Base-by-base conservation (phyloP, 2,888 invertebrate genomes). In the Lacanobia wlatinum region DNA sequence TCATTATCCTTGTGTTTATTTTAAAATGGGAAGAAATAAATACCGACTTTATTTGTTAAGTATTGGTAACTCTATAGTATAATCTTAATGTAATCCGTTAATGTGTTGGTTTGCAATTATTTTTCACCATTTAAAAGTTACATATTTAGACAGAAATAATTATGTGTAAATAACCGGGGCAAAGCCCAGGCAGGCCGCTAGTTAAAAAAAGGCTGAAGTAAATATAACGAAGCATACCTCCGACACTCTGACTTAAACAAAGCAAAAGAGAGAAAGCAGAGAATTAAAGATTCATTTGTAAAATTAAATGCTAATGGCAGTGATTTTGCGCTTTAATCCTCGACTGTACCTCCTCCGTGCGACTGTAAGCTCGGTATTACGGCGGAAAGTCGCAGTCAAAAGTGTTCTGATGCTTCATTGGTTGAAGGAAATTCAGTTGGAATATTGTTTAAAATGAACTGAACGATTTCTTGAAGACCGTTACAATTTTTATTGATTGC, bases 241-340 rank as follows among this genome's bases (percentile, higher is more conserved):
- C 80, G 52, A 55, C 53, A 55, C 64, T 48, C 43, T 56, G 59
- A 63, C 61, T 77, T 59, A 48, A 67, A 70, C 23, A 68, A 64
- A 61, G 52, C 71, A 70, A 78, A 88, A 88, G 78, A 88, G 85
- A 90, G 90, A 90, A 91, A 79, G 90, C 90, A 92, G 89, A 89
- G 90, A 93, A 93, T 94, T 92, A 93, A 93, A 93, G 87, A 93
- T 94, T 93, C 93, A 94, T 95, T 95, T 94, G 93, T 94, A 91
- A 95, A 94, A 94, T 95, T 90, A 94, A 95, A 95, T 94, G 94
- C 93, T 94, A 94, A 95, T 94, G 90, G 90, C 73, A 87, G 89
- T 91, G 93, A 94, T 92, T 94, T 93, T 88, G 88, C 82, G 88
- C 88, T 92, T 90, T 93, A 95, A 95, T 93, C 94, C 93, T 46